Evolutionary conservation across 1,140 invertebrate species (phyloP).

Genomic region (Sweltsa coloradensis): DNA sequence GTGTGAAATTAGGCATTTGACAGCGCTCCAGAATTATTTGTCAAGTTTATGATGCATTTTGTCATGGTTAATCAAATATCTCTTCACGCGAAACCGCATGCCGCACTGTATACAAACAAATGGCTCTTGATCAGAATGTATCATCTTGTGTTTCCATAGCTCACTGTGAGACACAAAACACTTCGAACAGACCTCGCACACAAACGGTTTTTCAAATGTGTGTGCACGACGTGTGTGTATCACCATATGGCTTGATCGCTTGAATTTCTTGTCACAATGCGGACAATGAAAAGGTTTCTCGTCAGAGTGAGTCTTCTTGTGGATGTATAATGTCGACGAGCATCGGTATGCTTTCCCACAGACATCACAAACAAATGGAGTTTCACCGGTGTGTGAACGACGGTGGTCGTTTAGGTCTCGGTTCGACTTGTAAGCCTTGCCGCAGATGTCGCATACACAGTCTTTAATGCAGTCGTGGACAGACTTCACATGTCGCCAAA

Average conservation of each 20-base stretch:
- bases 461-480: constrained; percentile 18
- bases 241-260: constrained; percentile 16
- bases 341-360: constrained; percentile 29
- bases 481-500: constrained; percentile 10
- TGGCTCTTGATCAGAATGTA: constrained; percentile 11
- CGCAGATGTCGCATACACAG: constrained; percentile 10
- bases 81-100: neutral
- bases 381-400: constrained; percentile 18
- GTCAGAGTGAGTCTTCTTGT: constrained; percentile 21
- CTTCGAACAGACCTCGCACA: constrained; percentile 22
- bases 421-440: neutral
- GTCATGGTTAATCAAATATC: constrained; percentile 7
- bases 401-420: constrained; percentile 20
- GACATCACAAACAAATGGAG: constrained; percentile 28
- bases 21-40: too few species aligned
- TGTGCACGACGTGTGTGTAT: constrained; percentile 28
- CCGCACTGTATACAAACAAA: constrained; percentile 1
- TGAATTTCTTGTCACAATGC: constrained; percentile 23
- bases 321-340: constrained; percentile 11
- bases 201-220: constrained; percentile 25
- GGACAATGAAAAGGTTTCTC: constrained; percentile 21
- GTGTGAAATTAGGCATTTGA: too few species aligned
- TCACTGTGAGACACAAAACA: constrained; percentile 15
- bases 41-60: constrained; percentile 12
- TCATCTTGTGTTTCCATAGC: constrained; percentile 10